A percentile compares a stretch with the other conserved stretches of the same genome.
Conservation (phyloP, 2,888 invertebrate genomes). For the Acleris sparsana region DNA sequence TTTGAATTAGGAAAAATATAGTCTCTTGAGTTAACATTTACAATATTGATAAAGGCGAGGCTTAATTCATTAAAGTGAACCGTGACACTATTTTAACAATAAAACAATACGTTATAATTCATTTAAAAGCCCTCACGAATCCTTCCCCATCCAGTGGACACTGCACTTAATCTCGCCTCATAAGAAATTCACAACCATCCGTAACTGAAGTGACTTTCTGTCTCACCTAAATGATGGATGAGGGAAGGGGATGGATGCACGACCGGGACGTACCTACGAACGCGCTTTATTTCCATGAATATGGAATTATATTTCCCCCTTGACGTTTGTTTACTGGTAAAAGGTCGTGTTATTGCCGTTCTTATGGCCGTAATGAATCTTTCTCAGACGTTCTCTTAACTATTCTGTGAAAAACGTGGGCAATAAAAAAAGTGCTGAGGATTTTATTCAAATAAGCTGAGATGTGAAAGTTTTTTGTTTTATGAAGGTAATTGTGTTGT, state of each 20-base stretch:
- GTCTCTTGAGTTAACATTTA: too few relatives aligned
- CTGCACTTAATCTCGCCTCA: constrained; percentile 10
- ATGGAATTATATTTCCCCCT: constrained; percentile 31
- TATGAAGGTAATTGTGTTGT: background rate
- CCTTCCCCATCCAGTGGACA: constrained; percentile 12
- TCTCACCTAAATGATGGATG: constrained; percentile 32
- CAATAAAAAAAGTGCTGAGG: constrained; percentile 2
- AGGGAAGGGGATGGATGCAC: constrained; percentile 25
- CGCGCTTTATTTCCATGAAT: constrained; percentile 31
- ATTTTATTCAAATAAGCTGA: constrained; percentile 2
- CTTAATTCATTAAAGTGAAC: too few relatives aligned
- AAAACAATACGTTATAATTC: background rate
- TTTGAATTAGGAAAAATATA: too few relatives aligned
- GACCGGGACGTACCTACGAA: constrained; percentile 12
- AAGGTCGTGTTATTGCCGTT: constrained; percentile 32
- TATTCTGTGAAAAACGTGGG: constrained; percentile 20
- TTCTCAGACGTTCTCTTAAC: constrained; percentile 10
- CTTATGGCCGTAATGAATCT: constrained; percentile 34
- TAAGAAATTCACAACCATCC: constrained; percentile 16
- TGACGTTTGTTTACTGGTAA: constrained; percentile 32
- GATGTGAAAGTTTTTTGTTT: background rate
- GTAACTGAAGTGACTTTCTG: constrained; percentile 17
- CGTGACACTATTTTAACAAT: too few relatives aligned
- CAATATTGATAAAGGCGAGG: too few relatives aligned
- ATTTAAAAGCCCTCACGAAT: background rate